Base-by-base conservation (phyloP, 2,888 invertebrate genomes). In the Globia sparganii region DNA sequence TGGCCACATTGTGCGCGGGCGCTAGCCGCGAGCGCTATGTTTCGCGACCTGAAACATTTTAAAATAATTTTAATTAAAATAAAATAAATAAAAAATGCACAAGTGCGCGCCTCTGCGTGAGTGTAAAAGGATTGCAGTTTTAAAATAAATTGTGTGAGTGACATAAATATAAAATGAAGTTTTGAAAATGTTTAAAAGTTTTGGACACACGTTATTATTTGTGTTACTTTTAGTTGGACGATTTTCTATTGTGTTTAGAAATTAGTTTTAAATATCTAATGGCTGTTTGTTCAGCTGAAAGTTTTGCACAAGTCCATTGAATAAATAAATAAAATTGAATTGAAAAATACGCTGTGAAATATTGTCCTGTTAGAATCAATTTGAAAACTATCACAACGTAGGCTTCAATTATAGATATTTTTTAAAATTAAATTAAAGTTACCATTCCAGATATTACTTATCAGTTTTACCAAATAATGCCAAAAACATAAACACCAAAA, bases 1-100 rank as follows among this genome's bases (percentile, higher is more conserved):
- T 88, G 92, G 88, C 87, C 87, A 88, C 86, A 87, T 84, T 82
- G 89, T 87, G 92, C 92, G 93, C 93, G 80, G 87, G 91, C 92
- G 92, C 92, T 83, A 73, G 78, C 80, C 85, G 85, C 87, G 86
- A 88, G 86, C 89, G 88, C 87, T 79, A 90, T 91, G 89, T 87
- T 83, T 89, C 88, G 89, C 87, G 86, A 79, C 53, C 71, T 58
- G 77, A 87, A 85, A 77, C 73, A 86, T 83, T 86, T 85, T 87
- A 68, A 85, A 87, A 88, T 76, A 68, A 71, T 66, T 64, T 64
- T 49, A 64, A 46, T 34, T 59, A 46, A 67, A 62, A 46, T 53
- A 66, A 71, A 71, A 62, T 68, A 34, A 68, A 59, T 53, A 65
- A 69, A 87, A 84, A 85, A 90, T 90, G 91, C 86, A 88, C 46